These are phyloP conservation scores for Coregonus clupeaformis DNA, from an alignment of 2,113 vertebrate genomes.

Conservation along the genomic window DNA sequence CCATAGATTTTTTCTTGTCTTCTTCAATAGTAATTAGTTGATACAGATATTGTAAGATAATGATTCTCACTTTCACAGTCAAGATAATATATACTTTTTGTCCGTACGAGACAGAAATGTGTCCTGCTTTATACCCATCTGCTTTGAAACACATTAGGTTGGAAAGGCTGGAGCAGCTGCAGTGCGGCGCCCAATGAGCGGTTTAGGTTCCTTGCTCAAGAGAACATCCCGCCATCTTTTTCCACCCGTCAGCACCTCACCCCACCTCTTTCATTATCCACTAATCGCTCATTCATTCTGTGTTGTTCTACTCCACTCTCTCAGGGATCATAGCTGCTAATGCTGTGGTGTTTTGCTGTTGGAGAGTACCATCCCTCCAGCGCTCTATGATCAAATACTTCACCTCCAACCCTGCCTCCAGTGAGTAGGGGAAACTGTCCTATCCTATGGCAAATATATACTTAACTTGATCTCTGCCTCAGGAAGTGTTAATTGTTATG, in stretches of 20 bases:
- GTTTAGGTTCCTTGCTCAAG: background rate
- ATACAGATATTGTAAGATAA: too few species aligned
- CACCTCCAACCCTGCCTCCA: constrained; percentile 89
- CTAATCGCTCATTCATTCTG: background rate
- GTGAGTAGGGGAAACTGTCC: constrained; percentile 74
- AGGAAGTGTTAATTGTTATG: background rate
- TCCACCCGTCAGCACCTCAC: too few species aligned
- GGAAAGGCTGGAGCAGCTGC: background rate
- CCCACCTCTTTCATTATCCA: background rate
- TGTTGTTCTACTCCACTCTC: background rate
- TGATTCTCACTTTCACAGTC: too few species aligned
- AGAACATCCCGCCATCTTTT: background rate
- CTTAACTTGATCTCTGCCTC: too few species aligned
- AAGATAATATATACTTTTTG: too few species aligned
- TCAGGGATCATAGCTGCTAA: constrained; percentile 92
- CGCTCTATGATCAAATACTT: constrained; percentile 89
- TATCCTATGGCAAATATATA: background rate
- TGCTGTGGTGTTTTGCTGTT: constrained; percentile 87
- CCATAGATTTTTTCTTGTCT: too few species aligned
- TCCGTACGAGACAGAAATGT: too few species aligned
- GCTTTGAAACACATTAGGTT: background rate
- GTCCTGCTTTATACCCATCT: background rate
- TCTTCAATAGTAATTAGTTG: too few species aligned
- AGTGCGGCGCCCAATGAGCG: background rate
- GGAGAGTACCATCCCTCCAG: constrained; percentile 86